Evolutionary conservation across 2,888 invertebrate species (phyloP).

Genomic region (Diarsia rubi): DNA sequence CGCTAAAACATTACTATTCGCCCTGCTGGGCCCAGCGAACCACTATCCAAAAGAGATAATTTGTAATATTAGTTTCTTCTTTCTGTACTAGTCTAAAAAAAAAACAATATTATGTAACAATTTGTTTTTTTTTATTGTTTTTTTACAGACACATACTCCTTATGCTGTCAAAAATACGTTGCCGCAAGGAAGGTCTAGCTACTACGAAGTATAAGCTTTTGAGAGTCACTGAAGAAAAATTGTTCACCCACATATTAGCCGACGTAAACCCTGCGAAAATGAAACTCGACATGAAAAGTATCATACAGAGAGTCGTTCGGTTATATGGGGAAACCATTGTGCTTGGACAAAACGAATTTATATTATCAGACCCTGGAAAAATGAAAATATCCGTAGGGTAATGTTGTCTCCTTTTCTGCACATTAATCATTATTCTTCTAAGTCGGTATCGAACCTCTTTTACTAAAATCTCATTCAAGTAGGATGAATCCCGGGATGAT

Average conservation of each 20-base stretch:
- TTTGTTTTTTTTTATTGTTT: too few relatives aligned
- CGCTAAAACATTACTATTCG: too few relatives aligned
- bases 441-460: background rate
- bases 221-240: slow-evolving; percentile 91
- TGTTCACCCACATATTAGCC: slow-evolving; percentile 95
- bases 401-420: background rate
- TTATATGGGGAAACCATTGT: slow-evolving; percentile 16
- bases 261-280: slow-evolving; percentile 87
- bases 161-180: slow-evolving; percentile 93
- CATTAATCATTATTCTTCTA: background rate
- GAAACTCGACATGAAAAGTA: slow-evolving; percentile 42
- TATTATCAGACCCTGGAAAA: background rate
- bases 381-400: background rate
- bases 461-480: background rate
- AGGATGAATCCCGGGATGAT: background rate
- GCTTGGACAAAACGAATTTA: slow-evolving; percentile 5
- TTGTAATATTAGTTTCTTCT: too few relatives aligned
- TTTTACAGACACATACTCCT: slow-evolving; percentile 94
- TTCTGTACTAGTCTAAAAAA: too few relatives aligned
- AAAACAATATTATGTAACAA: too few relatives aligned
- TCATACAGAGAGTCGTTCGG: slow-evolving; percentile 28
- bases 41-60: too few relatives aligned
- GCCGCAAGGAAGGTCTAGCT: slow-evolving; percentile 94
- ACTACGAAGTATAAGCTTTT: slow-evolving; percentile 93
- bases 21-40: too few relatives aligned